phyloP scores from a whole-genome alignment of 2,797 vertebrate genomes.

The Lacerta agilis region DNA sequence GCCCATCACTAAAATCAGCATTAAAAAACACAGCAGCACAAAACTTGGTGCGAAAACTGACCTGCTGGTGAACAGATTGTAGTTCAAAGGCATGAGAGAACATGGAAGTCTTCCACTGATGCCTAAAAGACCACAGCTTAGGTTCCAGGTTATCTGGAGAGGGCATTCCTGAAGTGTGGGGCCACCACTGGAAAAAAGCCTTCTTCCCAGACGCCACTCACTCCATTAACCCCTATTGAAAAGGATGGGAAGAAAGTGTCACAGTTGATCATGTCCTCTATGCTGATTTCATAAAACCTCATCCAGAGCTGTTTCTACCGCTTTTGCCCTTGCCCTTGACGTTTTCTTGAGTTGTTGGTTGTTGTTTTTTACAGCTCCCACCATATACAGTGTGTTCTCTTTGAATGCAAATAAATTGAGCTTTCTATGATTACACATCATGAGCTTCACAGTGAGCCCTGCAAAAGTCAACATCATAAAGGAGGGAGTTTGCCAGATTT shows the following conservation, averaged over 20 bases:
- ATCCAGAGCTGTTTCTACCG: no score
- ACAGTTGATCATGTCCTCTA: neutral
- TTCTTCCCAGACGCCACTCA: neutral
- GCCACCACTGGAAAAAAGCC: no score
- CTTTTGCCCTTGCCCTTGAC: conserved; percentile 59
- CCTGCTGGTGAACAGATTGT: no score
- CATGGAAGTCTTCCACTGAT: no score
- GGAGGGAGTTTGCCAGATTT: conserved; percentile 63
- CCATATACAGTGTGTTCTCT: conserved; percentile 60
- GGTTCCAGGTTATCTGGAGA: no score
- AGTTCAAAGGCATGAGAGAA: no score
- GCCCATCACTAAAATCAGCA: no score
- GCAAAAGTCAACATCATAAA: conserved; percentile 73
- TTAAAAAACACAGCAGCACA: no score
- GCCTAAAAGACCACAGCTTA: no score
- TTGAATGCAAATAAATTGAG: conserved; percentile 66
- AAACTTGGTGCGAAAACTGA: no score
- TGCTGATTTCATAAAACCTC: no score
- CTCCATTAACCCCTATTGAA: neutral
- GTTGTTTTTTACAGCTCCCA: conserved; percentile 54
- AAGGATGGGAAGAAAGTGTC: neutral
- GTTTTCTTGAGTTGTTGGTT: conserved; percentile 24
- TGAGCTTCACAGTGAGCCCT: conserved; percentile 62
- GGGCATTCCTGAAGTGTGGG: no score
- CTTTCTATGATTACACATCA: conserved; percentile 66